A percentile compares a stretch with the other conserved stretches of the same genome.
Evolutionary conservation across 2,797 vertebrate species (phyloP).

Genomic region (Threskiornis aethiopicus): DNA sequence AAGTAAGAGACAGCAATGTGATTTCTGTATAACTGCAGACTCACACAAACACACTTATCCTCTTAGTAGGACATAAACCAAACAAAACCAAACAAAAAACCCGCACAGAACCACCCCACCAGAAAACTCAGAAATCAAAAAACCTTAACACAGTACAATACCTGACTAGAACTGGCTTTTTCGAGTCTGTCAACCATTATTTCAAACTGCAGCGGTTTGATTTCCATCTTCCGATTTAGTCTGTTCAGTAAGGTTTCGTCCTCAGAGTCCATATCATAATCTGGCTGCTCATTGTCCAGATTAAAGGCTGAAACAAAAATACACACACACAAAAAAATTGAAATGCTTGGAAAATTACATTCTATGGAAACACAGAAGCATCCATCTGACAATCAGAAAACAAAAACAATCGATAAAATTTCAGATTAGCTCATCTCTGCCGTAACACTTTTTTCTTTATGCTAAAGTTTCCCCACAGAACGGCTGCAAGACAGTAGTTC

Average conservation of each 20-base stretch:
- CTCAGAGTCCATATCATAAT: conserved; percentile 96
- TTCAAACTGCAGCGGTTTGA: conserved; percentile 93
- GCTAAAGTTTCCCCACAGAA: neutral
- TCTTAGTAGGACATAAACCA: neutral
- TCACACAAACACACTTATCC: neutral
- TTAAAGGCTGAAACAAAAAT: conserved; percentile 80
- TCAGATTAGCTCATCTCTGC: neutral
- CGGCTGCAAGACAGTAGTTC: neutral
- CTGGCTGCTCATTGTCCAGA: conserved; percentile 90
- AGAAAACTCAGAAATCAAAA: neutral
- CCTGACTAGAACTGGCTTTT: conserved; percentile 93
- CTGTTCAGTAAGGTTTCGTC: conserved; percentile 91
- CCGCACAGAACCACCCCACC: neutral
- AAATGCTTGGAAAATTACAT: neutral
- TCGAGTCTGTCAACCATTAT: conserved; percentile 93
- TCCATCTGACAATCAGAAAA: neutral
- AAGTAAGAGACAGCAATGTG: neutral
- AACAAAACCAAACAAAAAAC: neutral
- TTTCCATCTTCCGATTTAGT: conserved; percentile 92
- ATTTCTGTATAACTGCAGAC: neutral
- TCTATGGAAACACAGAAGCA: neutral
- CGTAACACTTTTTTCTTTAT: neutral
- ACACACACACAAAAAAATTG: neutral
- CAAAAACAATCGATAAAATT: accelerated
- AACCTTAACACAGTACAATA: conserved; percentile 52